Conservation (phyloP, 2,888 invertebrate genomes). For the Andrena fulva region DNA sequence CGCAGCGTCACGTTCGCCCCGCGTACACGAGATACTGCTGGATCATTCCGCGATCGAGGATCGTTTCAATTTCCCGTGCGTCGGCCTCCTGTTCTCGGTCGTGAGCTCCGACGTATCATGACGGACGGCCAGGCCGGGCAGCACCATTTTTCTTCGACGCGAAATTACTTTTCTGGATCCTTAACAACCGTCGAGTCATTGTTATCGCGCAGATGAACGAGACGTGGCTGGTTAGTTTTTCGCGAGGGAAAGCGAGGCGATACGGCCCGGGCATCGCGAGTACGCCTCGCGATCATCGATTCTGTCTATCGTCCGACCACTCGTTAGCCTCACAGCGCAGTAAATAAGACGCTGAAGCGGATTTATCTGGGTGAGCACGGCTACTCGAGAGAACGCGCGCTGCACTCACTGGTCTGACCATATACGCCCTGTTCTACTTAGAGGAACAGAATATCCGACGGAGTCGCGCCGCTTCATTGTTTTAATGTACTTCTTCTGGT, state of each 20-base stretch:
- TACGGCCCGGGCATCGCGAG: neutral
- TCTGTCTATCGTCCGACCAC: slow-evolving; percentile 14
- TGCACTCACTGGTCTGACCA: neutral
- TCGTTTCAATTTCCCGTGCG: slow-evolving; percentile 68
- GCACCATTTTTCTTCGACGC: slow-evolving; percentile 69
- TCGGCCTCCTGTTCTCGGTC: slow-evolving; percentile 54
- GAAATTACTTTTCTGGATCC: slow-evolving; percentile 66
- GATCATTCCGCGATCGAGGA: slow-evolving; percentile 56
- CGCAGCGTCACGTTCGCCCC: slow-evolving; percentile 56
- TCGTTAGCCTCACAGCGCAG: slow-evolving; percentile 6
- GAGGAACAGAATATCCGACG: neutral
- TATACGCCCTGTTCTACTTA: slow-evolving; percentile 9
- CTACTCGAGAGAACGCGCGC: neutral
- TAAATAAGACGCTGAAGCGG: slow-evolving; percentile 43
- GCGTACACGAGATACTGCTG: slow-evolving; percentile 44
- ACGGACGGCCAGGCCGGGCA: slow-evolving; percentile 30
- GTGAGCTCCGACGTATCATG: slow-evolving; percentile 49
- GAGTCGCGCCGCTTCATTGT: neutral
- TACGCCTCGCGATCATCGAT: slow-evolving; percentile 26
- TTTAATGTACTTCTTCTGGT: neutral
- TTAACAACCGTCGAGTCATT: slow-evolving; percentile 75
- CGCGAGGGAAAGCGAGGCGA: slow-evolving; percentile 17
- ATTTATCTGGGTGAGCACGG: slow-evolving; percentile 17
- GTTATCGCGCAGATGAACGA: slow-evolving; percentile 67
- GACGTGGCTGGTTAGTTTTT: slow-evolving; percentile 47